Evolutionary conservation across 2,888 invertebrate species (phyloP), one percentile per base, ranked within the genome.

Genomic region (Biston betularia): DNA sequence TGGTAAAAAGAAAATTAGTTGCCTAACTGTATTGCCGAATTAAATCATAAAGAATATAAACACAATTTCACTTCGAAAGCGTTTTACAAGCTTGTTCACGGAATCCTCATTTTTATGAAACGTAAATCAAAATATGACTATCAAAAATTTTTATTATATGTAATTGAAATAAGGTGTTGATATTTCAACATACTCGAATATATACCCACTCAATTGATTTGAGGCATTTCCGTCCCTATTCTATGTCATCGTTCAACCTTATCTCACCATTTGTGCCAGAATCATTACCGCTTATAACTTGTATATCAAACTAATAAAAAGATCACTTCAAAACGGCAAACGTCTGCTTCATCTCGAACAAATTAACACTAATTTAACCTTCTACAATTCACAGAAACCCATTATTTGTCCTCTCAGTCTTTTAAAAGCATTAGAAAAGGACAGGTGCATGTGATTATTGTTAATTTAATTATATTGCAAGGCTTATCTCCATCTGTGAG

Each of bases 381-480:
- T 65, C 14, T 61, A 52, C 38, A 57, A 65, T 65, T 70, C 65
- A 68, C 45, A 75, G 66, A 75, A 73, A 71, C 66, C 65, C 49
- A 60, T 67, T 40, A 65, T 57, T 50, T 44, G 42, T 60, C 69
- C 35, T 84, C 86, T 73, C 73, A 75, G 67, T 86, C 80, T 50
- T 70, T 72, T 73, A 6, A 60, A 56, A 56, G 52, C 4, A 68
- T 75, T 58, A 74, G 82, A 89, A 68, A 65, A 77, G 73, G 83
- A 82, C 84, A 86, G 87, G 81, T 86, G 87, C 45, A 75, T 71
- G 44, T 63, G 67, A 67, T 73, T 77, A 81, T 75, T 75, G 84
- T 85, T 90, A 89, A 90, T 90, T 89, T 89, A 90, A 90, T 91
- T 89, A 90, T 80, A 82, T 82, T 75, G 78, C 46, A 46, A 73